Conservation (phyloP, 2,113 vertebrate genomes). For the Corapipo altera region DNA sequence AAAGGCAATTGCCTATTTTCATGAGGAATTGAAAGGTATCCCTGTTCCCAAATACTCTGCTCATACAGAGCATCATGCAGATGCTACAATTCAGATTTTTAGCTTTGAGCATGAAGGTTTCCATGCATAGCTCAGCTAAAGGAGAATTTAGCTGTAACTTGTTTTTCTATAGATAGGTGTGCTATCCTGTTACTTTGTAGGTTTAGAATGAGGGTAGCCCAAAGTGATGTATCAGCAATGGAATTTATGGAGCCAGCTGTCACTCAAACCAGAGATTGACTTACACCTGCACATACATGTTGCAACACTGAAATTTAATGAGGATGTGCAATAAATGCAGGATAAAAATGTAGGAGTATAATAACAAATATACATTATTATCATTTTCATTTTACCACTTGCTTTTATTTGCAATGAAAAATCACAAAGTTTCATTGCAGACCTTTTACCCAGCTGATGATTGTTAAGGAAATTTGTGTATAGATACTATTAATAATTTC, state of each 20-base stretch:
- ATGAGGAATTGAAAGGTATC: not conserved
- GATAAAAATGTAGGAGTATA: not conserved
- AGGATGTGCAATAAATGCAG: not conserved
- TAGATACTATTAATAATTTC: slow-evolving; percentile 20
- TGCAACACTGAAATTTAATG: not conserved
- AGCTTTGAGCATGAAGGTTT: not conserved
- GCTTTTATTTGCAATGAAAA: not conserved
- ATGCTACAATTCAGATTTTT: not conserved
- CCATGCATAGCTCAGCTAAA: not conserved
- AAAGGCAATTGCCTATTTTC: not conserved
- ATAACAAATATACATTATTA: not conserved
- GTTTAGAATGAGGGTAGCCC: not conserved
- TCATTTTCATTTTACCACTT: not conserved
- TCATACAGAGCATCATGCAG: not conserved
- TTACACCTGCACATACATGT: not conserved
- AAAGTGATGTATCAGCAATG: not conserved
- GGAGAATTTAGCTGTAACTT: not conserved
- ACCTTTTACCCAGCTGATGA: not conserved
- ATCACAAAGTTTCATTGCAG: not conserved
- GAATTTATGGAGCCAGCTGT: not conserved
- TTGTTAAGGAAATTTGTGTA: not conserved
- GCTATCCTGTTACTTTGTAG: not conserved
- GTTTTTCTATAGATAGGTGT: not conserved
- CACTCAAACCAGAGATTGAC: not conserved
- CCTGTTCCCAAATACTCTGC: not conserved